Evolutionary conservation across 1,140 invertebrate species (phyloP).

Genomic region (Nephila pilipes): DNA sequence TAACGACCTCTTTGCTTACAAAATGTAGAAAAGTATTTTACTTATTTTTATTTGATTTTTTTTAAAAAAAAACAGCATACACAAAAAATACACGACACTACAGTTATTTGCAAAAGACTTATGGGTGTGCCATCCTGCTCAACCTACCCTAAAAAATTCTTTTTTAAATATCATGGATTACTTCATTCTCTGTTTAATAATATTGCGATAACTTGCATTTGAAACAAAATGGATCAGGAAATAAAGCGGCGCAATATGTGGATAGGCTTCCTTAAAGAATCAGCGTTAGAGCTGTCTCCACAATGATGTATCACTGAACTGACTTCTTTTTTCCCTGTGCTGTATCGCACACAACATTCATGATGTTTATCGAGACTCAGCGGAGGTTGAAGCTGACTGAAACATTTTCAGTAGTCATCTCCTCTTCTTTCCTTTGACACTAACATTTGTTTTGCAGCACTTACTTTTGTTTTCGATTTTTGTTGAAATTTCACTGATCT

Average conservation of each 20-base stretch:
- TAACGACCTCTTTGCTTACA: too few relatives aligned
- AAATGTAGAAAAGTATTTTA: too few relatives aligned
- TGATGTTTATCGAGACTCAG: slow-evolving; percentile 49
- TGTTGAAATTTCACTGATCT: slow-evolving; percentile 1
- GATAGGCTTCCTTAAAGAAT: background rate
- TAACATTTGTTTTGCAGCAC: slow-evolving; percentile 13
- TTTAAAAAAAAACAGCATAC: too few relatives aligned
- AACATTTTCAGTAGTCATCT: slow-evolving; percentile 49
- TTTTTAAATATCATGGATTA: too few relatives aligned
- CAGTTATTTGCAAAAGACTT: too few relatives aligned
- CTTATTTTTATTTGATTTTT: too few relatives aligned
- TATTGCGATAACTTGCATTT: too few relatives aligned
- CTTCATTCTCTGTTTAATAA: too few relatives aligned
- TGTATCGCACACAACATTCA: slow-evolving; percentile 55
- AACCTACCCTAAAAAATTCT: too few relatives aligned
- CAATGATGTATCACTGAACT: slow-evolving; percentile 64
- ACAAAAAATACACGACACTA: too few relatives aligned
- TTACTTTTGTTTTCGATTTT: slow-evolving; percentile 26
- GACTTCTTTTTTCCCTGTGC: slow-evolving; percentile 41
- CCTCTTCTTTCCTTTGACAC: slow-evolving; percentile 4
- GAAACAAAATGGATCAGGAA: background rate
- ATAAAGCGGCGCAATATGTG: background rate
- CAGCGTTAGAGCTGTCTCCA: slow-evolving; percentile 52
- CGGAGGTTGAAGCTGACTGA: slow-evolving; percentile 54
- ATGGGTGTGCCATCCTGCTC: too few relatives aligned